Evolutionary conservation across 1,140 invertebrate species (phyloP), one percentile per base, ranked within the genome.

Genomic region (Gryon sp.): DNA sequence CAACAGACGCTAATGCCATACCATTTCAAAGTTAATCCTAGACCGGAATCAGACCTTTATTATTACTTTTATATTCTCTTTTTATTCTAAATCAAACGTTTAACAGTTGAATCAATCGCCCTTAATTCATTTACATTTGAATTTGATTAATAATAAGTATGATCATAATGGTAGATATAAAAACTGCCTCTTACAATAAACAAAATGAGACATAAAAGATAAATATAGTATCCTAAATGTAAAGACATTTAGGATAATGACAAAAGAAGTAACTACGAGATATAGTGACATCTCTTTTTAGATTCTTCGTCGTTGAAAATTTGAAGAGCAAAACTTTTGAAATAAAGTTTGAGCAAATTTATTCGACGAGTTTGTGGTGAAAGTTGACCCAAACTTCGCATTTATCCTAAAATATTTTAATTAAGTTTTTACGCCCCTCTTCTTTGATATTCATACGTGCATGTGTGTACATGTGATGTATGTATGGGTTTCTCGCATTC

Each of bases 1-100:
- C 60, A 77, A 76, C 77, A 72, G 69, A 77, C 76, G 79, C 69
- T 82, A 82, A 82, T 81, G 77, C 81, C 78, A 81, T 78, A 70
- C 63, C 77, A 78, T 81, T 76, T 73, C 79, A 78, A 78, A 78
- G 75, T 76, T 80, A 78, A 80, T 78, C 66, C 72, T 66, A 78
- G 41, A 76, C 75, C 72, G 76, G 79, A 78, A 70, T 76, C 68
- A 55, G 59, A 68, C 66, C 77, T 79, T 69, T 73, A 76, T 74
- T 76, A 55, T 73, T 73, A 59, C 55, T 62, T 69, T 75, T 66
- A 63, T 75, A n/a, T n/a, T n/a, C n/a, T n/a, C n/a, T n/a, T n/a
- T n/a, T n/a, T n/a, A n/a, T n/a, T n/a, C 45, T 36, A n/a, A 14
- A 15, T 32, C n/a, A 46, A 62, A 36, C 26, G 43, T 62, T 62